Evolutionary conservation across 2,888 invertebrate genomes (phyloP).

Genomic region (Eupithecia pulchellata): DNA sequence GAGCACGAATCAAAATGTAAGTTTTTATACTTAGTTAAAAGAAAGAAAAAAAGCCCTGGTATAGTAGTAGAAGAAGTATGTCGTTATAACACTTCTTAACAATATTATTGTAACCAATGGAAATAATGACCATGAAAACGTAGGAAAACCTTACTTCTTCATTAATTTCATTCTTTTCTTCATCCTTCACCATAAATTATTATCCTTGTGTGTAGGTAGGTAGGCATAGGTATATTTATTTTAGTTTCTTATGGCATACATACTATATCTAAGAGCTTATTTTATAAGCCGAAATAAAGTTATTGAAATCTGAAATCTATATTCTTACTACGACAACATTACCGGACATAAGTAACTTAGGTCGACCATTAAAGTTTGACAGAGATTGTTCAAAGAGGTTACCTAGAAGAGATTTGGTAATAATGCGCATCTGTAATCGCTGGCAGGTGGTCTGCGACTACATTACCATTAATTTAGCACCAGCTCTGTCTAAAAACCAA

Average conservation of each 20-base stretch:
- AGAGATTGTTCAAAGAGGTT: neutral
- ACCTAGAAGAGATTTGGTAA: neutral
- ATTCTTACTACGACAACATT: neutral
- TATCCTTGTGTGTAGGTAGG: too few species aligned
- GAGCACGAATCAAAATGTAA: neutral
- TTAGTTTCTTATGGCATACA: too few species aligned
- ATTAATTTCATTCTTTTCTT: neutral
- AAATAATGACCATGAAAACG: neutral
- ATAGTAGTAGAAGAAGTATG: neutral
- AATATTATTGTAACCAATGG: neutral
- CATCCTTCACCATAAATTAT: too few species aligned
- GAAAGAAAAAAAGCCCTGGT: neutral
- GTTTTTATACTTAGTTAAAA: neutral
- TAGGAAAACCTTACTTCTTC: neutral
- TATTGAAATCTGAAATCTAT: too few species aligned
- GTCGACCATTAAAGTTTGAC: neutral
- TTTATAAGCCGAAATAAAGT: too few species aligned
- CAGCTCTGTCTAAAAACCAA: conserved; percentile 19
- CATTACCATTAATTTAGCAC: conserved; percentile 10
- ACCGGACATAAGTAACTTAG: neutral
- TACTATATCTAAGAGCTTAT: too few species aligned
- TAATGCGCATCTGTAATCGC: conserved; percentile 15
- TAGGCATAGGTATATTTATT: too few species aligned
- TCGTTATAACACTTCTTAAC: neutral
- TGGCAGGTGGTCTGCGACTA: conserved; percentile 16